Conservation (phyloP, 2,888 invertebrate genomes). For the Philereme transversata region DNA sequence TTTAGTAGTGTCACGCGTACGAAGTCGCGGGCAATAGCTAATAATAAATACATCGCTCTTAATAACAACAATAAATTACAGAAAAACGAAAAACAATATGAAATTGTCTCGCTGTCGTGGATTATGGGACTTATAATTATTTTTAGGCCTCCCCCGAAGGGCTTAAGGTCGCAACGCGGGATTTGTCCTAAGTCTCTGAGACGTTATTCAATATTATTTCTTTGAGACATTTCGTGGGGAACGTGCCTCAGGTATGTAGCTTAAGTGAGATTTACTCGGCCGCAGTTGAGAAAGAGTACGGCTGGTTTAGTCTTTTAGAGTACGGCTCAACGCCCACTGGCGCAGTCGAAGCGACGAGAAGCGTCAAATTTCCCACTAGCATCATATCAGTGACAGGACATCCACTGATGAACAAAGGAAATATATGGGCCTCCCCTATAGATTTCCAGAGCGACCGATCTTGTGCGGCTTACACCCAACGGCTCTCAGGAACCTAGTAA, state of each 20-base stretch:
- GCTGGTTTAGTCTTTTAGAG: constrained; percentile 10
- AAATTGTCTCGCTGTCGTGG: constrained; percentile 52
- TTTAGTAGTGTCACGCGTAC: too few species aligned
- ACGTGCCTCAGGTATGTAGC: constrained; percentile 60
- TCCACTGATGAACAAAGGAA: too few species aligned
- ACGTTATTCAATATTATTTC: constrained; percentile 77
- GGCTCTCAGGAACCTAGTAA: too few species aligned
- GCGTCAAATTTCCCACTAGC: too few species aligned
- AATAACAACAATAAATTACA: constrained; percentile 17
- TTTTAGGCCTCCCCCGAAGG: constrained; percentile 64
- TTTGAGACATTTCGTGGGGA: constrained; percentile 45
- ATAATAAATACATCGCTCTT: background rate
- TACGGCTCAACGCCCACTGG: too few species aligned
- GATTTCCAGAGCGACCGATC: too few species aligned
- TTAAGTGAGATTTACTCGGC: constrained; percentile 50
- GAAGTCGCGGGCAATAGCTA: too few species aligned
- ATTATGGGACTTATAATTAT: constrained; percentile 63
- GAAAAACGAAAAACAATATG: constrained; percentile 52
- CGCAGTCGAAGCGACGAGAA: too few species aligned
- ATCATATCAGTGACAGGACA: too few species aligned
- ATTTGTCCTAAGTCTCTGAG: constrained; percentile 66
- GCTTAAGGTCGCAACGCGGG: constrained; percentile 75
- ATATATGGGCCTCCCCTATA: too few species aligned
- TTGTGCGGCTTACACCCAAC: too few species aligned
- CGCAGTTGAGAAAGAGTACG: constrained; percentile 14